These are phyloP conservation scores for Prinia subflava DNA, from an alignment of 2,113 vertebrate species.

Conservation along the genomic window DNA sequence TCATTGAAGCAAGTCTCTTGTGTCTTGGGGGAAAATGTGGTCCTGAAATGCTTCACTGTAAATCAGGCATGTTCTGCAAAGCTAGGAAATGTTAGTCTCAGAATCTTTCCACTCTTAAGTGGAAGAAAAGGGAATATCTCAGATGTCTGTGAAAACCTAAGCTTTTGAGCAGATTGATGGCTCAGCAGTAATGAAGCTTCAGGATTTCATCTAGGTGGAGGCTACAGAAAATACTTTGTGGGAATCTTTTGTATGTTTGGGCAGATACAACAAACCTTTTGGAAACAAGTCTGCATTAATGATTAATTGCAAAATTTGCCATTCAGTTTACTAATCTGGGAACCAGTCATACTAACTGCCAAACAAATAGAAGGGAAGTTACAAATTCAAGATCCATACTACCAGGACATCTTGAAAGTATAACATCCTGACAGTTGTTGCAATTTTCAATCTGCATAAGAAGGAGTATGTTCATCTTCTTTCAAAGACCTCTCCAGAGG, in stretches of 20 bases:
- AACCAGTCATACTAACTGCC: background rate
- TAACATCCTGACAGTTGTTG: background rate
- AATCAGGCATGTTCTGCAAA: background rate
- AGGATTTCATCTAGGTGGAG: background rate
- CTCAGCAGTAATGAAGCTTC: background rate
- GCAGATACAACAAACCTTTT: background rate
- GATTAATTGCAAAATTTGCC: background rate
- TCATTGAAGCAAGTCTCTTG: background rate
- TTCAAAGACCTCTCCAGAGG: background rate
- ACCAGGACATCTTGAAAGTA: background rate
- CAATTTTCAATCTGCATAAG: background rate
- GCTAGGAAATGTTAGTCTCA: background rate
- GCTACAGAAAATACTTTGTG: background rate
- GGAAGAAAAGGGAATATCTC: background rate
- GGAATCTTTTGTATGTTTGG: background rate
- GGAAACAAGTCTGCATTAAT: background rate
- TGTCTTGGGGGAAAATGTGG: background rate
- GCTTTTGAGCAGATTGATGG: background rate
- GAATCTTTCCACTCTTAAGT: background rate
- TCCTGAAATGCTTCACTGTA: background rate
- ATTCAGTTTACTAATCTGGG: background rate
- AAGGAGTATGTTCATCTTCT: background rate
- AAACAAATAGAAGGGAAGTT: background rate
- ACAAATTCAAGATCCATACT: background rate
- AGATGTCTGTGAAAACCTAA: background rate